A percentile compares a stretch with the other conserved stretches of the same genome.
Conservation (phyloP, 2,888 invertebrate species). For the Schizotus pectinicornis region DNA sequence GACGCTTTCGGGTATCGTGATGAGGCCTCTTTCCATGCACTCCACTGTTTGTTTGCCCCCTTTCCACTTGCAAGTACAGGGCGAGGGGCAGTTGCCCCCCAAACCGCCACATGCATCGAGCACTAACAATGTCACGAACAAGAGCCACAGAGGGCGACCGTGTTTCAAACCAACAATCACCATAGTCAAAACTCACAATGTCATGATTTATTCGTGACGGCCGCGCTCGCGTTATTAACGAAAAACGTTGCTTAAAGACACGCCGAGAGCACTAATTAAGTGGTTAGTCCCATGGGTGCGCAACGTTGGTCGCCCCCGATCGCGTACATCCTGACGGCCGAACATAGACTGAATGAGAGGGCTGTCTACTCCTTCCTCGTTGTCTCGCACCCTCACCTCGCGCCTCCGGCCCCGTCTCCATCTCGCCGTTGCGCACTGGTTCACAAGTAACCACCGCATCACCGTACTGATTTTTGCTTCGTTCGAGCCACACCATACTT, state of each 20-base stretch:
- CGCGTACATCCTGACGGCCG: constrained; percentile 61
- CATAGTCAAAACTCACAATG: constrained; percentile 8
- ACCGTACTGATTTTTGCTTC: constrained; percentile 54
- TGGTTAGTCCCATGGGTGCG: constrained; percentile 19
- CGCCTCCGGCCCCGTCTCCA: constrained; percentile 52
- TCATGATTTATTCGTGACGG: neutral
- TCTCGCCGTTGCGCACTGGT: constrained; percentile 57
- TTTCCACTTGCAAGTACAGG: constrained; percentile 93
- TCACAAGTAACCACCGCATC: constrained; percentile 58
- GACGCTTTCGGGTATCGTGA: constrained; percentile 83
- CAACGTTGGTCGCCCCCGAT: constrained; percentile 34
- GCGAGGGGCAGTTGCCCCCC: constrained; percentile 72
- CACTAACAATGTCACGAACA: constrained; percentile 33
- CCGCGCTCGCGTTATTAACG: neutral
- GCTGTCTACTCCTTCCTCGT: constrained; percentile 59
- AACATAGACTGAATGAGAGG: constrained; percentile 54
- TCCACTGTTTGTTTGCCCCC: constrained; percentile 92
- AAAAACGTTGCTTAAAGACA: constrained; percentile 17
- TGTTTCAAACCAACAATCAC: constrained; percentile 7
- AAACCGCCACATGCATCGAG: constrained; percentile 55
- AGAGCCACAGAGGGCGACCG: constrained; percentile 13
- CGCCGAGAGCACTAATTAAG: constrained; percentile 45
- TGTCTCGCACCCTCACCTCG: constrained; percentile 62
- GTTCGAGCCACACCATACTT: constrained; percentile 16
- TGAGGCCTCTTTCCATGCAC: constrained; percentile 83